Evolutionary conservation across 2,888 invertebrate genomes (phyloP), one percentile per base, ranked within the genome.

Genomic region (Muschampia plurimacula): DNA sequence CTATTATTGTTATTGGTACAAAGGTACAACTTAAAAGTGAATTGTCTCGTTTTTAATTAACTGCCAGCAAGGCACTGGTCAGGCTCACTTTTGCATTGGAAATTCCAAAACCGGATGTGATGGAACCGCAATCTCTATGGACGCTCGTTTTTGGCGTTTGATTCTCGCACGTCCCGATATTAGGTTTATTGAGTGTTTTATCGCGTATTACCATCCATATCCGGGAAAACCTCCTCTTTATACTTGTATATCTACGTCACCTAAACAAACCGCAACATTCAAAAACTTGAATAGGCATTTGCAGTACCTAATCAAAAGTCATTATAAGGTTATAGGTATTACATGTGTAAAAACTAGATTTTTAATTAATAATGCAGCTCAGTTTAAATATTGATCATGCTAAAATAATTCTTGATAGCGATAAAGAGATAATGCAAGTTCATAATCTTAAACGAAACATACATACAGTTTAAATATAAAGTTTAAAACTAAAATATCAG

Each of bases 81-180:
- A n/a, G 55, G 22, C 44, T 57, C 59, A 46, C 22, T 46, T 72
- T 49, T 66, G 28, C 12, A 32, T n/a, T 39, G 44, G 52, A 59
- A 67, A 72, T 67, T 52, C 41, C 41, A 60, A 72, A 72, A 60
- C 60, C 66, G 52, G 63, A 63, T 69, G 41, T 39, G n/a, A 69
- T 39, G 28, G 63, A 64, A 69, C 63, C 69, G 32, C 69, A 41
- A 44, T 52, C 41, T 6, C 49, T 65, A 15, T 39, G 41, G 65
- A 44, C 70, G 49, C 60, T 52, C 52, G 72, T 62, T 60, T 67
- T 67, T 59, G 72, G 60, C 28, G 32, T 67, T 60, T 72, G 72
- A 67, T 72, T 67, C 67, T 39, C 49, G 1, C 41, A 15, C 36
- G 49, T 67, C 36, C 46, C 46, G 59, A 62, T 67, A 62, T 67